phyloP scores from a whole-genome alignment of 2,113 vertebrate genomes.

The Peromyscus polionotus region DNA sequence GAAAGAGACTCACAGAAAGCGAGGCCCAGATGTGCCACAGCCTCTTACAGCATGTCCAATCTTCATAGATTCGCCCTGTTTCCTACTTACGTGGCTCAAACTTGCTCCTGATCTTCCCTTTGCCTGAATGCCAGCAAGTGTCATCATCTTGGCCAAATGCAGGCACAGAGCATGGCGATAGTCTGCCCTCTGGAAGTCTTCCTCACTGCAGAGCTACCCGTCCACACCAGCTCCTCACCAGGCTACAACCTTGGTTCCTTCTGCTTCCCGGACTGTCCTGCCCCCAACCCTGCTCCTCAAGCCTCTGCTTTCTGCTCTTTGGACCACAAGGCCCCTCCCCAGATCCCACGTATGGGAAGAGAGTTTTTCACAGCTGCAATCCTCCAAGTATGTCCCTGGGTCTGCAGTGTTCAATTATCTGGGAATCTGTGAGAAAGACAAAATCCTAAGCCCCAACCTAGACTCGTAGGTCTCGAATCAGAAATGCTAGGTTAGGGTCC shows the following conservation, averaged over 20 bases:
- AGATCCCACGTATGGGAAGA: not conserved
- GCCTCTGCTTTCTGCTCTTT: not conserved
- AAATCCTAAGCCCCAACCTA: not conserved
- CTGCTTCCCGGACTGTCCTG: not conserved
- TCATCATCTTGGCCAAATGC: not conserved
- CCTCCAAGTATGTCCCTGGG: not conserved
- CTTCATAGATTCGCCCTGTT: not conserved
- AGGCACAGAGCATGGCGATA: not conserved
- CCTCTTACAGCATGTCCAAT: rapidly evolving
- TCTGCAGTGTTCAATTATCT: not conserved
- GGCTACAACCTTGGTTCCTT: not conserved
- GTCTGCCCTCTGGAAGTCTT: not conserved
- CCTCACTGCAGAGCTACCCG: not conserved
- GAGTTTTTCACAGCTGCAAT: not conserved
- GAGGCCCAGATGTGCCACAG: not conserved
- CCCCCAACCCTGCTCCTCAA: not conserved
- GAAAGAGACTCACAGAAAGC: not conserved
- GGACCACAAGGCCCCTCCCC: not conserved
- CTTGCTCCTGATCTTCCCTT: not conserved
- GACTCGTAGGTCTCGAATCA: not conserved
- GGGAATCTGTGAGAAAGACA: not conserved
- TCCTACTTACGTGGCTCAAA: too few species aligned
- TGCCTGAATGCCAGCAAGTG: not conserved
- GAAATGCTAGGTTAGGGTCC: not conserved
- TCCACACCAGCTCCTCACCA: not conserved